These are phyloP conservation scores for Rhinoderma darwinii DNA, from an alignment of 2,113 vertebrate genomes.

Conservation along the genomic window DNA sequence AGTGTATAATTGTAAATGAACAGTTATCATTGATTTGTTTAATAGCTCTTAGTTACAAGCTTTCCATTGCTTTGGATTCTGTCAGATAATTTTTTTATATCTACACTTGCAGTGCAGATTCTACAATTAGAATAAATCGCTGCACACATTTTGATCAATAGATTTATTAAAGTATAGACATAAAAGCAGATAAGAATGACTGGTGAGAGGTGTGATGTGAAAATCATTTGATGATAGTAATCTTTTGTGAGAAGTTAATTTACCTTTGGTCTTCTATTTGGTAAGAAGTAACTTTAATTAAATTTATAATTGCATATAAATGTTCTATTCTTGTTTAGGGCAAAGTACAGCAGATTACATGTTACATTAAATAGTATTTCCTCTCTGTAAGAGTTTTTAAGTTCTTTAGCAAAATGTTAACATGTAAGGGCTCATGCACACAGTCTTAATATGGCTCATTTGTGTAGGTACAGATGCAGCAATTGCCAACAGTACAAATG, in stretches of 20 bases:
- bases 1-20: background rate
- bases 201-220: background rate
- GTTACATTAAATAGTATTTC: background rate
- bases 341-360: background rate
- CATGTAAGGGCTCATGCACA: background rate
- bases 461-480: no score
- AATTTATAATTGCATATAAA: background rate
- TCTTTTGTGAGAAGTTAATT: background rate
- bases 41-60: no score
- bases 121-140: background rate
- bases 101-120: background rate
- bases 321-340: background rate
- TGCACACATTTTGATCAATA: background rate
- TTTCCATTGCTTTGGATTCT: background rate
- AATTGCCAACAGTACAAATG: no score
- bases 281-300: background rate
- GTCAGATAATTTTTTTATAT: background rate
- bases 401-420: no score
- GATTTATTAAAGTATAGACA: background rate
- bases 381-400: background rate
- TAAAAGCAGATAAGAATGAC: background rate
- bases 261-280: slow-evolving; percentile 7
- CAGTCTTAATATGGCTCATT: no score
- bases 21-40: background rate
- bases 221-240: background rate